Conservation (phyloP, 2,797 vertebrate genomes). For the Phyllotis vaccarum region DNA sequence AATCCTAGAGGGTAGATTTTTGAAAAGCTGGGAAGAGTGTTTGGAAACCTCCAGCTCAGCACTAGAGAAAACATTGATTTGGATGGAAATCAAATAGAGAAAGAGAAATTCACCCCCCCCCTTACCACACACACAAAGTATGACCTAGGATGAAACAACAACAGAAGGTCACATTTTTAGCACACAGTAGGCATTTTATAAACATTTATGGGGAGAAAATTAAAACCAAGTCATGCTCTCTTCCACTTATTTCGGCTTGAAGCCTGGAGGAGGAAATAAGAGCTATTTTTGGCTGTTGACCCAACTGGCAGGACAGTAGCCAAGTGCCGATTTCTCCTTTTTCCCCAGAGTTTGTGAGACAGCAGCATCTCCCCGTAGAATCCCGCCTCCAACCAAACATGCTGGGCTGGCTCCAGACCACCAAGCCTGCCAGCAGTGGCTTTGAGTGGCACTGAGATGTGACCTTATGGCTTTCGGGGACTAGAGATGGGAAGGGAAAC, state of each 20-base stretch:
- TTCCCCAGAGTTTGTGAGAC: not conserved
- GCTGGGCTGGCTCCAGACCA: not conserved
- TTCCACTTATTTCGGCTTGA: not conserved
- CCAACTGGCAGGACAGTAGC: not conserved
- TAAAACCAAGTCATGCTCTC: not conserved
- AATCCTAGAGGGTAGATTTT: not conserved
- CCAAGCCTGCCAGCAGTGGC: not conserved
- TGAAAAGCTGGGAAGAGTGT: not conserved
- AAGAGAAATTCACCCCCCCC: not conserved
- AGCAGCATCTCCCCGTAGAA: not conserved
- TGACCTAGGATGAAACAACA: not conserved
- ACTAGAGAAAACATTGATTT: not conserved
- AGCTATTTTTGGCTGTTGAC: conserved; percentile 41
- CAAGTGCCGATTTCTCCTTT: not conserved
- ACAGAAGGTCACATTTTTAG: not conserved
- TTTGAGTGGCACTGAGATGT: not conserved
- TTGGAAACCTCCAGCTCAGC: not conserved
- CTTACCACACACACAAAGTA: too few species aligned
- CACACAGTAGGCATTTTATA: not conserved
- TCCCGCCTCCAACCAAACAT: not conserved
- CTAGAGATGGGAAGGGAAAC: not conserved
- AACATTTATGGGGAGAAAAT: not conserved
- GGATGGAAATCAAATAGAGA: not conserved
- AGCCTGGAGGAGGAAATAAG: conserved; percentile 13
- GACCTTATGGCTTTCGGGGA: conserved; percentile 15